Base-by-base conservation (phyloP, 64 coral and sea anemone species). In the Porites australiensis region DNA sequence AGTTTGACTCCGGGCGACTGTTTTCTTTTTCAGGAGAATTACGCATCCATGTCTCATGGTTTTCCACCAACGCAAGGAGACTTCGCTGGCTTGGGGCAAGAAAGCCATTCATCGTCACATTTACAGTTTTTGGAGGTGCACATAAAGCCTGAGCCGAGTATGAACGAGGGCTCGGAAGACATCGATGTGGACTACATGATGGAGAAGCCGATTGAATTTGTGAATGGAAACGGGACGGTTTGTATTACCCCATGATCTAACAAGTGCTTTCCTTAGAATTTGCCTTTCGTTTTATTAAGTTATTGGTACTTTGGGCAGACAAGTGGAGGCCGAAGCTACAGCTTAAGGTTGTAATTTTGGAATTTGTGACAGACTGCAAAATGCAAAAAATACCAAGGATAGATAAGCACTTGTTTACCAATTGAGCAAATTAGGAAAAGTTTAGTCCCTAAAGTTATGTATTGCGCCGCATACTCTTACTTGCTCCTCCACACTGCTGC, bases 161-260 rank as follows among this genome's bases (percentile, higher is more conserved):
- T 50, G n/a, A 63, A 84, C 14, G 81, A 68, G 50, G 44, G 81
- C 14, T 64, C 61, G 0, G 81, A 84, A 19, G 81, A 82, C 20
- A 23, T 64, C 43, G 79, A 84, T 4, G 69, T 84, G 81, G 81
- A 84, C 21, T 84, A 84, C 19, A 22, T 84, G 63, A 84, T 84
- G 81, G 81, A 84, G 13, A 67, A 68, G 63, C n/a, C 61, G 2
- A 22, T 84, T 84, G 81, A 84, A 53, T 84, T 9, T 63, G 81
- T 68, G 8, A 67, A 84, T 69, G 81, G 81, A 84, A 84, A 67
- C 11, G 81, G 69, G 27, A 46, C 15, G 81, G 81, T 84, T 68
- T 49, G 81, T 84, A 13, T 50, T 37, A 37, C 27, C 27, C 27
- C 6, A 3, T 13, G 4, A 4, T 13, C 16, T 46, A 18, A 71